A percentile compares a stretch with the other conserved stretches of the same genome.
phyloP scores from a whole-genome alignment of 2,797 vertebrate genomes.

The Neomorphus geoffroyi region DNA sequence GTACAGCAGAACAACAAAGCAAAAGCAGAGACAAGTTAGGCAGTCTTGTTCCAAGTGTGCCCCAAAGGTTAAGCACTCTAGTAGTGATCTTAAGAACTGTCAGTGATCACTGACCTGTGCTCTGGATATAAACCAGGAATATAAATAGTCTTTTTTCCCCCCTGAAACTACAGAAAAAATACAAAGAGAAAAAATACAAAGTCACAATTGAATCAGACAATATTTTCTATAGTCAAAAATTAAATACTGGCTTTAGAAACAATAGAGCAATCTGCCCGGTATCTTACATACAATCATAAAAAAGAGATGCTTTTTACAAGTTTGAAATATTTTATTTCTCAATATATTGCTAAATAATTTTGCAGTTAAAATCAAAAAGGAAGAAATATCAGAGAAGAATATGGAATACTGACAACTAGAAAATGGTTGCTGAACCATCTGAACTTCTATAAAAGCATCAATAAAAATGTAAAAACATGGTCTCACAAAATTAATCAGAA shows the following conservation, averaged over 20 bases:
- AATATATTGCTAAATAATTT: constrained; percentile 40
- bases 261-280: neutral
- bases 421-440: constrained; percentile 22
- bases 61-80: neutral
- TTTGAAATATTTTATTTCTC: constrained; percentile 62
- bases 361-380: constrained; percentile 34
- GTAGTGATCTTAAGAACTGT: neutral
- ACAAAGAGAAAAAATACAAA: constrained; percentile 43
- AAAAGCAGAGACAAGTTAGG: neutral
- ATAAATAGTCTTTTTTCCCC: neutral
- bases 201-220: neutral
- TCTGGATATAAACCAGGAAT: neutral
- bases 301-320: constrained; percentile 32
- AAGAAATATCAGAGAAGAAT: constrained; percentile 30
- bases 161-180: neutral
- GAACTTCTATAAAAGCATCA: constrained; percentile 35
- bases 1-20: neutral
- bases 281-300: neutral
- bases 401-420: constrained; percentile 38
- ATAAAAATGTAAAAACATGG: constrained; percentile 10
- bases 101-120: neutral
- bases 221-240: neutral
- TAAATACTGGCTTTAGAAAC: constrained; percentile 1
- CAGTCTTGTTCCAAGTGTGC: neutral
- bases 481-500: constrained; percentile 3